These are phyloP conservation scores for Lacerta viridis DNA, from an alignment of 2,797 vertebrate genomes.

Conservation along the genomic window DNA sequence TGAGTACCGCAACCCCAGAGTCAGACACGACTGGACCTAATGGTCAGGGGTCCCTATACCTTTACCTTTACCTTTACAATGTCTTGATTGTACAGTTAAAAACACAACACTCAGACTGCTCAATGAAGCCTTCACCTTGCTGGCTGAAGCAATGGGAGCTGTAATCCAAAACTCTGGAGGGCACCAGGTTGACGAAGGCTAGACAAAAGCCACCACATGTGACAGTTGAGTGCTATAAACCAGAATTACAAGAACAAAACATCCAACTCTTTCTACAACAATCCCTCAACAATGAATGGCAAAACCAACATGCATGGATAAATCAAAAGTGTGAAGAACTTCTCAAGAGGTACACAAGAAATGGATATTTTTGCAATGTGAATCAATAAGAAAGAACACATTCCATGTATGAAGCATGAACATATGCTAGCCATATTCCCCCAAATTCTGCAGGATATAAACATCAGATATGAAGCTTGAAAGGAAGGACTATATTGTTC, in stretches of 20 bases:
- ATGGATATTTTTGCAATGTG: slow-evolving; percentile 21
- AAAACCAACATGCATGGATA: neutral
- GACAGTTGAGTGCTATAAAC: neutral
- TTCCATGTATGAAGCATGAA: slow-evolving; percentile 22
- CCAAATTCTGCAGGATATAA: slow-evolving; percentile 11
- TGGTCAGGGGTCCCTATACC: too few relatives aligned
- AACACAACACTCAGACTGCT: neutral
- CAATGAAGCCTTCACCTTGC: too few relatives aligned
- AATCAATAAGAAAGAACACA: slow-evolving; percentile 34
- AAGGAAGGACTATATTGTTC: neutral
- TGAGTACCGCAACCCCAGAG: too few relatives aligned
- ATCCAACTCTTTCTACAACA: neutral
- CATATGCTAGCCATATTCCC: slow-evolving; percentile 19
- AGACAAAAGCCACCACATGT: neutral
- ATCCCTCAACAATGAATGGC: neutral
- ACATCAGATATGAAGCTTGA: rapidly evolving
- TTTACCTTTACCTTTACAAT: too few relatives aligned
- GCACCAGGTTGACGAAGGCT: too few relatives aligned
- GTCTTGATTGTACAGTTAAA: neutral
- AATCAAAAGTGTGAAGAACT: neutral
- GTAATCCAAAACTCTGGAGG: too few relatives aligned
- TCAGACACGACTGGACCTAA: too few relatives aligned
- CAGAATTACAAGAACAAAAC: neutral
- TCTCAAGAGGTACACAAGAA: slow-evolving; percentile 23
- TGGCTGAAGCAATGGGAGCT: too few relatives aligned